Conservation (phyloP, 2,888 invertebrate species). For the Amiota minor region DNA sequence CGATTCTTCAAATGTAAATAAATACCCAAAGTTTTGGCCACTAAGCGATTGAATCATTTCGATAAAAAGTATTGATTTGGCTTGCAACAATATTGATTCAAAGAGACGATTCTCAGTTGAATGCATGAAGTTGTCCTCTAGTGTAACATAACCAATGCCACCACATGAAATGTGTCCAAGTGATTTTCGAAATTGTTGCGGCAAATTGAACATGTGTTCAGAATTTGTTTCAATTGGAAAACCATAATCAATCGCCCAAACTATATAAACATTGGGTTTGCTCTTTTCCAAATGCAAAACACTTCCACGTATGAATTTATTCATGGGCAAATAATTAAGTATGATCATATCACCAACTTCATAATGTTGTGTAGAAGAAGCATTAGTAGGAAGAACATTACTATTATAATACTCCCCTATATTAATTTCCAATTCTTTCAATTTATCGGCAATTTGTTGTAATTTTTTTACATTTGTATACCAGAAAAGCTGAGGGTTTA, state of each 20-base stretch:
- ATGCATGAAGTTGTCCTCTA: too few relatives aligned
- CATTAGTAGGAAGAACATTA: neutral
- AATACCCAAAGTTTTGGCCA: constrained; percentile 12
- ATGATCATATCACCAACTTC: neutral
- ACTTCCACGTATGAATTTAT: neutral
- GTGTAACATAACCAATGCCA: neutral
- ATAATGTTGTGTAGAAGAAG: neutral
- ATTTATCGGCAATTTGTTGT: neutral
- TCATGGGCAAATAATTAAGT: neutral
- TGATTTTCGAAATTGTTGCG: neutral
- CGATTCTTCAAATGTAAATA: neutral
- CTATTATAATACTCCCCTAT: neutral
- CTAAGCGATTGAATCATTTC: neutral
- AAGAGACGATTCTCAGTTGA: neutral
- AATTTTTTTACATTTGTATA: neutral
- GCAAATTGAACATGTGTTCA: neutral
- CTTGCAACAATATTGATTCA: neutral
- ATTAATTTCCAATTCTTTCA: neutral
- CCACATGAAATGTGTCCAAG: constrained; percentile 3
- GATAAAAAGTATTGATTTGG: neutral
- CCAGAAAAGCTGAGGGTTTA: constrained; percentile 17
- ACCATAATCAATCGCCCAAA: constrained; percentile 23
- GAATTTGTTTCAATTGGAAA: neutral
- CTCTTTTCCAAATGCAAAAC: neutral
- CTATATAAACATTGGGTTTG: neutral